A percentile compares a stretch with the other conserved stretches of the same genome.
phyloP scores from a whole-genome alignment of 2,888 invertebrate genomes.

The Orthonevra nobilis region DNA sequence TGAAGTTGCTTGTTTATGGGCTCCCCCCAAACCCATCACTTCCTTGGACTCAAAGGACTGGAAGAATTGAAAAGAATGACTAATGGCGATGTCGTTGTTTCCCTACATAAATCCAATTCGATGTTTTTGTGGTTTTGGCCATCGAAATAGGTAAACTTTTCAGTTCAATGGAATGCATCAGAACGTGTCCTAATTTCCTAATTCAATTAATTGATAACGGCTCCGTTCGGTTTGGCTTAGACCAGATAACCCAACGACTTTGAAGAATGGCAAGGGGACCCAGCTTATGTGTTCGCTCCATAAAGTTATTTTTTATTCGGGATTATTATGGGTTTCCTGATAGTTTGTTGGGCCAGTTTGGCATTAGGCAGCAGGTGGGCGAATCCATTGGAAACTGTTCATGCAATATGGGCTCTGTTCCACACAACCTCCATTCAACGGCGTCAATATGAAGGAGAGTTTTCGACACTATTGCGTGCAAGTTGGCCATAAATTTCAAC shows the following conservation, averaged over 20 bases:
- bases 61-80: constrained; percentile 3
- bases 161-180: constrained; percentile 60
- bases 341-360: not conserved
- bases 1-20: constrained; percentile 5
- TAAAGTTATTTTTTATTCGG: constrained; percentile 54
- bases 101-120: constrained; percentile 33
- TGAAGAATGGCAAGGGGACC: constrained; percentile 2
- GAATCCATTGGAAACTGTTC: constrained; percentile 39
- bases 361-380: not conserved
- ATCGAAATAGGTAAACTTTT: constrained; percentile 39
- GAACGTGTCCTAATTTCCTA: constrained; percentile 53
- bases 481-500: constrained; percentile 61
- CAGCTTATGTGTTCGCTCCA: constrained; percentile 49
- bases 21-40: not conserved
- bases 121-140: constrained; percentile 27
- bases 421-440: constrained; percentile 1
- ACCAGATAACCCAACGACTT: constrained; percentile 14
- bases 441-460: not conserved
- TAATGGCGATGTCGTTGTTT: constrained; percentile 6
- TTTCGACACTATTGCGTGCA: constrained; percentile 66
- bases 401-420: constrained; percentile 22
- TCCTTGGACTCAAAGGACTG: not conserved
- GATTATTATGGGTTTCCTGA: constrained; percentile 41
- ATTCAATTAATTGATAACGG: constrained; percentile 67
- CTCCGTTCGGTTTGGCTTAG: constrained; percentile 4